These are phyloP conservation scores for Selenia dentaria DNA, from an alignment of 2,888 invertebrate species.

Conservation along the genomic window DNA sequence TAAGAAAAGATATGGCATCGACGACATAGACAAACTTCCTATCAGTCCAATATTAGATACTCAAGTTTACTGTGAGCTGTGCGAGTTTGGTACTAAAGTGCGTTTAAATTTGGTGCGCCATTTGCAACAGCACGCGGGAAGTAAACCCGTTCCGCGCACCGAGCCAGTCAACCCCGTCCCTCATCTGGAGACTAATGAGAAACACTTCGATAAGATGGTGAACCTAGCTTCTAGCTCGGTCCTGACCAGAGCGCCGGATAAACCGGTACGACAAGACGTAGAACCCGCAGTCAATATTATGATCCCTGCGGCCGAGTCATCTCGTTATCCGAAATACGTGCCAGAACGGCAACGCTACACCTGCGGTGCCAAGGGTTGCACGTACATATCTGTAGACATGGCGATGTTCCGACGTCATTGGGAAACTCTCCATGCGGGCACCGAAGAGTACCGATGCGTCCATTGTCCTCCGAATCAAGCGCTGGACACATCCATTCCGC, in stretches of 20 bases:
- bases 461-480: slow-evolving; percentile 87
- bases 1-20: slow-evolving; percentile 74
- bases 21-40: slow-evolving; percentile 87
- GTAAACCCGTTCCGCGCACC: slow-evolving; percentile 86
- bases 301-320: slow-evolving; percentile 43
- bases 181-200: slow-evolving; percentile 90
- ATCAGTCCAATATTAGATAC: slow-evolving; percentile 86
- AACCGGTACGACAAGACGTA: slow-evolving; percentile 28
- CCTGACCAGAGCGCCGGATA: slow-evolving; percentile 44
- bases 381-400: slow-evolving; percentile 89
- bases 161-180: slow-evolving; percentile 93
- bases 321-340: slow-evolving; percentile 76
- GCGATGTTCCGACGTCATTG: slow-evolving; percentile 89
- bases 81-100: slow-evolving; percentile 88
- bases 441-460: slow-evolving; percentile 86
- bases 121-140: slow-evolving; percentile 87
- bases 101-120: slow-evolving; percentile 89
- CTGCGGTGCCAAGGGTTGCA: slow-evolving; percentile 89
- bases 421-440: slow-evolving; percentile 87
- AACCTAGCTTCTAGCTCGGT: slow-evolving; percentile 87
- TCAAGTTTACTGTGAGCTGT: slow-evolving; percentile 86
- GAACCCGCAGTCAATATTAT: slow-evolving; percentile 26
- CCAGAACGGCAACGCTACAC: slow-evolving; percentile 85
- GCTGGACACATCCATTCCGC: slow-evolving; percentile 67
- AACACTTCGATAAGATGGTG: slow-evolving; percentile 94